Conservation (phyloP, 2,113 vertebrate genomes). For the Sprattus sprattus region DNA sequence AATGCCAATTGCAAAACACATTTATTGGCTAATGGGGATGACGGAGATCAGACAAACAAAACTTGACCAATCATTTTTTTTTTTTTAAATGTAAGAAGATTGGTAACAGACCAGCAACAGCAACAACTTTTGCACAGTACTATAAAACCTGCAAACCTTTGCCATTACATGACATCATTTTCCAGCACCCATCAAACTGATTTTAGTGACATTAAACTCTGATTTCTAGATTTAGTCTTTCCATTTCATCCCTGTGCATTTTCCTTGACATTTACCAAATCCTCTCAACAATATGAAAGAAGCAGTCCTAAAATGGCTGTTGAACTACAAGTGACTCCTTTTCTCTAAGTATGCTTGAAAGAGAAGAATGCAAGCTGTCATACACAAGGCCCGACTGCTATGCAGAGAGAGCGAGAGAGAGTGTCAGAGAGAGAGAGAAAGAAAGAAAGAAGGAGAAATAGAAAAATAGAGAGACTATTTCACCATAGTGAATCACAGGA, state of each 20-base stretch:
- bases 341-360: not conserved
- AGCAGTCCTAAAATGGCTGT: not conserved
- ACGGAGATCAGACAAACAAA: too few relatives aligned
- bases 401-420: not conserved
- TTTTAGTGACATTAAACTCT: not conserved
- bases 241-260: not conserved
- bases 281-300: not conserved
- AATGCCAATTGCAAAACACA: not conserved
- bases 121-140: not conserved
- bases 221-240: not conserved
- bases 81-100: not conserved
- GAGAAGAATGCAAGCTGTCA: conserved; percentile 2
- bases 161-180: not conserved
- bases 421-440: not conserved
- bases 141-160: not conserved
- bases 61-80: too few relatives aligned
- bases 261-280: not conserved
- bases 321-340: not conserved
- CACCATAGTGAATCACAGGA: conserved; percentile 29
- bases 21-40: not conserved
- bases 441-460: not conserved
- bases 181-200: not conserved
- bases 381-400: not conserved
- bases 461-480: not conserved
- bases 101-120: not conserved